phyloP scores from a whole-genome alignment of 2,113 vertebrate species.

The Megatriorchis doriae region DNA sequence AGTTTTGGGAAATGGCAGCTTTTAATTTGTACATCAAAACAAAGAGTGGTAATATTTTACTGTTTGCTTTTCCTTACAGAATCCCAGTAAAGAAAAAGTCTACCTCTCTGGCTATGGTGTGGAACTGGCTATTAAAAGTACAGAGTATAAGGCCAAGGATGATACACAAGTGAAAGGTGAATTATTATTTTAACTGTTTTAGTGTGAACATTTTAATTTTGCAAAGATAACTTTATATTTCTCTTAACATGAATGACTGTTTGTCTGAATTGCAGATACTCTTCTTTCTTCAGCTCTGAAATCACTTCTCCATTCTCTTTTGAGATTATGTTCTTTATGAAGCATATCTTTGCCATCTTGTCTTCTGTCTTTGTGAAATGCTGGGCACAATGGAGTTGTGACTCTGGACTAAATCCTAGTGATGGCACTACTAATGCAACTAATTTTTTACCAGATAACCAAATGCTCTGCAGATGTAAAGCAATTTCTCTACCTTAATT shows the following conservation, averaged over 20 bases:
- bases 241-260: neutral
- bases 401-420: neutral
- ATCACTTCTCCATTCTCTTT: neutral
- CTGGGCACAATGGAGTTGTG: accelerated
- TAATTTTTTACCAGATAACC: neutral
- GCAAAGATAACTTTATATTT: neutral
- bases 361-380: neutral
- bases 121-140: slow-evolving; percentile 97
- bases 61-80: slow-evolving; percentile 69
- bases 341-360: neutral
- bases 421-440: neutral
- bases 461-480: neutral
- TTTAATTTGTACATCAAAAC: neutral
- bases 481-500: neutral
- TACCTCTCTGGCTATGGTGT: slow-evolving; percentile 94
- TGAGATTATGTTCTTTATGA: neutral
- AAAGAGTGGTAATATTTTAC: neutral
- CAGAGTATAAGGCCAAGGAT: slow-evolving; percentile 98
- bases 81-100: slow-evolving; percentile 81
- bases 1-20: neutral
- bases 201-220: neutral
- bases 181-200: slow-evolving; percentile 1
- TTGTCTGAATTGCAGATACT: neutral
- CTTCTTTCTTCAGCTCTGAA: neutral
- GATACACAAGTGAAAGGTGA: slow-evolving; percentile 99